Evolutionary conservation across 1,140 invertebrate genomes (phyloP), one percentile per base, ranked within the genome.

Genomic region (Leptopilina clavipes): DNA sequence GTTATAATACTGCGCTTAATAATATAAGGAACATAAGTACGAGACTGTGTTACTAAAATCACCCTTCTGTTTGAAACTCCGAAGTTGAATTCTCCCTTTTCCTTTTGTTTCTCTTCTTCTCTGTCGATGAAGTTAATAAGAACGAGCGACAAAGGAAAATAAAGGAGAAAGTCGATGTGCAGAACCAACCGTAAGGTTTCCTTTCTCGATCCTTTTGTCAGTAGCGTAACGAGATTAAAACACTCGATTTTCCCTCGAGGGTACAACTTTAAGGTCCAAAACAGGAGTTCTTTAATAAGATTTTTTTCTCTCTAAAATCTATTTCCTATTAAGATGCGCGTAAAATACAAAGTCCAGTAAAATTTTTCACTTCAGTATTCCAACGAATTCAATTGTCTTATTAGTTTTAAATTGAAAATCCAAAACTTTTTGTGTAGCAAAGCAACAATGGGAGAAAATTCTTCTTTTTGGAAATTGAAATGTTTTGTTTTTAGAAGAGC

Each of bases 141-240:
- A 65, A 65, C 59, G 59, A 65, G 59, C 59, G 59, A 65, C 59
- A 65, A 65, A 65, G 59, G 59, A 65, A 65, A 65, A 65, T 65
- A 65, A 65, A 65, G 59, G 59, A 65, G 59, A 19, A 65, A 65
- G 22, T 65, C 22, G 59, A 65, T 65, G 59, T 65, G 59, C 59
- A 31, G 59, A 65, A 31, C 22, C 59, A 65, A 65, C 59, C 22
- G 25, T 65, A 65, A 65, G 59, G 59, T 65, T 65, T 65, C 59
- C 59, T 65, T 65, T 65, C 59, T 22, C 12, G 59, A 65, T 65
- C 59, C 59, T 65, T 65, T 65, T 65, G 59, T 65, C 59, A 65
- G 59, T 14, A 37, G 59, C 59, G 59, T 65, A 65, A 65, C 59
- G 59, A 65, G 59, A 65, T 65, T 65, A 65, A 65, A 65, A 31